Conservation (phyloP, 2,113 vertebrate genomes). For the Python bivittatus region DNA sequence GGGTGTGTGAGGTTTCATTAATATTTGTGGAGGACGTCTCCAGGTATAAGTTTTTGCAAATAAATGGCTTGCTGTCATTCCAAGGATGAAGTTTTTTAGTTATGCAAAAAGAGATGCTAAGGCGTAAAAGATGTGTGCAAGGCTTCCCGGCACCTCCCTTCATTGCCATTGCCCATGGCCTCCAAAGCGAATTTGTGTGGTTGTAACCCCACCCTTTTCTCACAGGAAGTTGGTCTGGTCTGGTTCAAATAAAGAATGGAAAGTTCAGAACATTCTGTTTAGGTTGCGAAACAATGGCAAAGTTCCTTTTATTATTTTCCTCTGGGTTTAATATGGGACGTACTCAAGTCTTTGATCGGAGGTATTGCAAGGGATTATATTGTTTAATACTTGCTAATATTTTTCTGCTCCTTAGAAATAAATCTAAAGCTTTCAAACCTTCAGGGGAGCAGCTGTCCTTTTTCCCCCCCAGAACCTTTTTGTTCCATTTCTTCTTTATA, state of each 20-base stretch:
- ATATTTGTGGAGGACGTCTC: too few relatives aligned
- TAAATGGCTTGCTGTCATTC: neutral
- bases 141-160: neutral
- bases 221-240: neutral
- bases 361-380: neutral
- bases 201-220: neutral
- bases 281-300: slow-evolving; percentile 5
- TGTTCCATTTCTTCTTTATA: neutral
- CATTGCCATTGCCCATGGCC: neutral
- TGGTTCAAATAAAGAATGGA: slow-evolving; percentile 39
- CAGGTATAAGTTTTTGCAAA: fast-evolving
- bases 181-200: neutral
- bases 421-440: neutral
- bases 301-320: neutral
- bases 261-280: slow-evolving; percentile 18
- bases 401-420: neutral
- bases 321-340: neutral
- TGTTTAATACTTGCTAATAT: neutral
- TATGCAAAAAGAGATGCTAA: too few relatives aligned
- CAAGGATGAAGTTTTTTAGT: neutral
- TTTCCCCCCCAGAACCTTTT: fast-evolving
- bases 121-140: fast-evolving
- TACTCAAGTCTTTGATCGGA: neutral
- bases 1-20: neutral
- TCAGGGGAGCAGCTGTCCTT: neutral